phyloP scores from a whole-genome alignment of 2,888 invertebrate genomes.

The Drosophila paranaensis region DNA sequence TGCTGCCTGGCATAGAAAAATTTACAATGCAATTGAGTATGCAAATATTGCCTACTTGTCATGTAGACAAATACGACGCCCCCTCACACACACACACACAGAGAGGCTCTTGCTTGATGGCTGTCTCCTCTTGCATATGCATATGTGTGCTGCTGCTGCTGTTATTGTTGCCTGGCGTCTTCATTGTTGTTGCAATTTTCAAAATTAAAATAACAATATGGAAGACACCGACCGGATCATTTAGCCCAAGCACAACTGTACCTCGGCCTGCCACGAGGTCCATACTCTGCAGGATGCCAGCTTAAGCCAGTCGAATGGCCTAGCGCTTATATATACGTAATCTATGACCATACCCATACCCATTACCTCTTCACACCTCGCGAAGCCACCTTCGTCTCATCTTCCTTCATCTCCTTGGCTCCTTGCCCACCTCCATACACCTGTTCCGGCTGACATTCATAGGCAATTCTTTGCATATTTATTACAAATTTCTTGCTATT shows the following conservation, averaged over 20 bases:
- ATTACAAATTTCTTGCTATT: constrained; percentile 75
- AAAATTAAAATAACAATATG: constrained; percentile 77
- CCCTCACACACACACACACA: neutral
- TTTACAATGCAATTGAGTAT: constrained; percentile 84
- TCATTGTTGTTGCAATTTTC: constrained; percentile 76
- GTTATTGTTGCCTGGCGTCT: constrained; percentile 67
- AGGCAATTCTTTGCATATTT: constrained; percentile 58
- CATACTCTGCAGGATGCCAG: too few species aligned
- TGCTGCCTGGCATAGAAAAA: constrained; percentile 72
- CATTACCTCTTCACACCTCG: too few species aligned
- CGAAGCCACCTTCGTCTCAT: too few species aligned
- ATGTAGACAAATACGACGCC: constrained; percentile 73
- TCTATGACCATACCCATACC: too few species aligned
- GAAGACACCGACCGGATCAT: constrained; percentile 23
- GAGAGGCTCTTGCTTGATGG: constrained; percentile 13
- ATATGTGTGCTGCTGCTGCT: constrained; percentile 25
- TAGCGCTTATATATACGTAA: too few species aligned
- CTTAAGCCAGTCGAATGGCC: too few species aligned
- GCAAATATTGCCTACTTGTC: constrained; percentile 84
- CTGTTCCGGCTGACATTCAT: constrained; percentile 64
- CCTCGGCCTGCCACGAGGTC: constrained; percentile 3
- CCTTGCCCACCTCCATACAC: too few species aligned
- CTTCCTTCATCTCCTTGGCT: too few species aligned
- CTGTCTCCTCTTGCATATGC: constrained; percentile 36
- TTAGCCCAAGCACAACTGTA: constrained; percentile 57